Percentiles rank a stretch among this genome's conserved stretches.
phyloP scores from a whole-genome alignment of 2,888 invertebrate species.

The Nymphalis c-album region DNA sequence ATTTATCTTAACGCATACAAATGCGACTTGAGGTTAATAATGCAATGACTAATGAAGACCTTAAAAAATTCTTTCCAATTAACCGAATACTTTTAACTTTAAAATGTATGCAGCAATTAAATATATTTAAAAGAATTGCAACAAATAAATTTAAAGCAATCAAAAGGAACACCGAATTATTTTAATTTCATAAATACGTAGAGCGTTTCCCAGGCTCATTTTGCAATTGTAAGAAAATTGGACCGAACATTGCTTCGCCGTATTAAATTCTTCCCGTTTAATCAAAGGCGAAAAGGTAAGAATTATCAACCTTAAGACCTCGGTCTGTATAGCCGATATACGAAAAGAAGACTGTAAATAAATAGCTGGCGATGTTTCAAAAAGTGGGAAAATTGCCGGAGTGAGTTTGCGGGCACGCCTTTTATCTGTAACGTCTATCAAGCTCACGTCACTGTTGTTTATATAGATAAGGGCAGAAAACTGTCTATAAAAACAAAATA shows the following conservation, averaged over 20 bases:
- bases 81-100: not conserved
- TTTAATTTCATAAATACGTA: conserved; percentile 31
- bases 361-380: conserved; percentile 76
- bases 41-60: conserved; percentile 1
- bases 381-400: conserved; percentile 70
- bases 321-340: conserved; percentile 35
- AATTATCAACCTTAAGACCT: conserved; percentile 48
- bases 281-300: conserved; percentile 50
- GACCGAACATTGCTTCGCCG: conserved; percentile 51
- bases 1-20: no score
- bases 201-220: conserved; percentile 30
- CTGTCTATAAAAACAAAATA: conserved; percentile 36
- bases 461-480: conserved; percentile 65
- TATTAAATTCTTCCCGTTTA: conserved; percentile 75
- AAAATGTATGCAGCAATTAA: conserved; percentile 7
- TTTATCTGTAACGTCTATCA: conserved; percentile 78
- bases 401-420: conserved; percentile 71
- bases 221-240: conserved; percentile 38
- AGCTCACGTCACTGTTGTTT: conserved; percentile 54
- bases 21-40: not conserved
- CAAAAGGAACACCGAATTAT: conserved; percentile 32
- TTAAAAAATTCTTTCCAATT: conserved; percentile 4
- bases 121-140: conserved; percentile 6
- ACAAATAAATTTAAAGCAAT: conserved; percentile 23
- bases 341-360: conserved; percentile 68